phyloP scores from a whole-genome alignment of 2,113 vertebrate genomes.

The Picathartes gymnocephalus region DNA sequence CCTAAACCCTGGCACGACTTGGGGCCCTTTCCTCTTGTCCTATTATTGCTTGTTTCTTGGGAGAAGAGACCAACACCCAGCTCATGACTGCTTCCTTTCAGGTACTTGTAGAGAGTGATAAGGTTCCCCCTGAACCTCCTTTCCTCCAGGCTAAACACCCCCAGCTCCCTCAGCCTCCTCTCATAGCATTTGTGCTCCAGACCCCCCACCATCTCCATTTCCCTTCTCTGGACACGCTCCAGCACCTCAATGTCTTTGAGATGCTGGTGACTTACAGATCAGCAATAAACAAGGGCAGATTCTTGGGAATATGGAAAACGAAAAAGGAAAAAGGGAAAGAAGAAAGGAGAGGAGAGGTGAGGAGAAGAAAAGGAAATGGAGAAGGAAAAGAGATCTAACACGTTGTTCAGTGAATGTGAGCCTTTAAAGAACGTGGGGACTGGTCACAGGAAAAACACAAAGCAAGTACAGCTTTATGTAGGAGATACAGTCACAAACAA shows the following conservation, averaged over 20 bases:
- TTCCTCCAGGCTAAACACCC: background rate
- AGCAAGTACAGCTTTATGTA: background rate
- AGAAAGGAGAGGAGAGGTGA: background rate
- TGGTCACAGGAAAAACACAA: background rate
- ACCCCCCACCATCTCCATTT: background rate
- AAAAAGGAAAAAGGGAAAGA: background rate
- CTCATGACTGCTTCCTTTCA: background rate
- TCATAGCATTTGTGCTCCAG: background rate
- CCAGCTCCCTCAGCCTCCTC: background rate
- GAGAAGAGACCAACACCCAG: background rate
- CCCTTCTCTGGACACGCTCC: background rate
- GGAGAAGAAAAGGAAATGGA: background rate
- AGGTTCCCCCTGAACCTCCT: background rate
- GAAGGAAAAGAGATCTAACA: background rate
- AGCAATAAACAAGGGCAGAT: background rate
- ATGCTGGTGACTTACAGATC: background rate
- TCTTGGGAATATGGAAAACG: background rate
- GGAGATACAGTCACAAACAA: background rate
- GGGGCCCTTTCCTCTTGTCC: background rate
- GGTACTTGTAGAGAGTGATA: background rate
- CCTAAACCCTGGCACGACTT: background rate
- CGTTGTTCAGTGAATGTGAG: background rate
- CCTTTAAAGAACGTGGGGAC: background rate
- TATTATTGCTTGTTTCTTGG: background rate
- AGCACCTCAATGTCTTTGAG: background rate